Conservation (phyloP, 2,797 vertebrate species). For the Scolopax bukidnonensis region DNA sequence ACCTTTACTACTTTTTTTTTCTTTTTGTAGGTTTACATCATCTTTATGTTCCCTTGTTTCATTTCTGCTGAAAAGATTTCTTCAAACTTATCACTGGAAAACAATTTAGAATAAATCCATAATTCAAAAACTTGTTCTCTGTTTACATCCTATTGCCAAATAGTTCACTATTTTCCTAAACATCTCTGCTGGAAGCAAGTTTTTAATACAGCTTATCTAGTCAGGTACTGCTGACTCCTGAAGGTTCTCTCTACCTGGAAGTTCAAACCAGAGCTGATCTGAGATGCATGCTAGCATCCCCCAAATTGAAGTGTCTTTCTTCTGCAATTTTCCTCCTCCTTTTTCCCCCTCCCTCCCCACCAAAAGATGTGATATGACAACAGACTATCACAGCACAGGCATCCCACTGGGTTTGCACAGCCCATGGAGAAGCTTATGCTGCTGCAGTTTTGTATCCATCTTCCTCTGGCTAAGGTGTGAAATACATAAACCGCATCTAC, state of each 20-base stretch:
- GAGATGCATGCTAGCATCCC: neutral
- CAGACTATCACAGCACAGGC: neutral
- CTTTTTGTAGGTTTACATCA: neutral
- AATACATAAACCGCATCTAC: neutral
- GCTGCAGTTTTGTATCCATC: neutral
- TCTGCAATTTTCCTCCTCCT: neutral
- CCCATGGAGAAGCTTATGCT: neutral
- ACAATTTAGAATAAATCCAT: neutral
- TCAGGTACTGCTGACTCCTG: neutral
- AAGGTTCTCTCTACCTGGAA: neutral
- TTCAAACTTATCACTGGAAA: neutral
- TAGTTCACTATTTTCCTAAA: neutral
- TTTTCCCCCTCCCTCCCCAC: neutral
- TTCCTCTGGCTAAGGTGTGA: neutral
- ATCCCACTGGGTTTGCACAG: neutral
- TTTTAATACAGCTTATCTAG: neutral
- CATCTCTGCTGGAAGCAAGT: neutral
- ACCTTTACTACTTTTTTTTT: neutral
- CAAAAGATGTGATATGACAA: neutral
- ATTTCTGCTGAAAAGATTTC: neutral
- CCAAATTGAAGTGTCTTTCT: neutral
- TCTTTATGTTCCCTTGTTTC: neutral
- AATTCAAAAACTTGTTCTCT: neutral
- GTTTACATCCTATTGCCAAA: neutral
- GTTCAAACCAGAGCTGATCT: neutral